phyloP scores from a whole-genome alignment of 2,113 vertebrate genomes.

The Zapornia atra region DNA sequence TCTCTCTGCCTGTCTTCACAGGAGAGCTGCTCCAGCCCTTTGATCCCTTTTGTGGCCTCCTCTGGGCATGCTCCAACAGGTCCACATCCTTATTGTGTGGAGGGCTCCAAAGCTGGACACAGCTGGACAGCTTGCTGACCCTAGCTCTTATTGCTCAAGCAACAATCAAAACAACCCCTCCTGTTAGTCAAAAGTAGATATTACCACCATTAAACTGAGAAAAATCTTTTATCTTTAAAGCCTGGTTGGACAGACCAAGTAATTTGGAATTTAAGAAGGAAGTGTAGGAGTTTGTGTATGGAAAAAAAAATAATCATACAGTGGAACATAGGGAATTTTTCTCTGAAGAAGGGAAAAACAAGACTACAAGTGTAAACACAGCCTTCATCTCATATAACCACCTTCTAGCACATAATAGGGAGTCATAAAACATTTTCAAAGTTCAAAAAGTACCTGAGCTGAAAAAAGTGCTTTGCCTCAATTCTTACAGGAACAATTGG shows the following conservation, averaged over 20 bases:
- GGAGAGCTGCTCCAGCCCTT: no score
- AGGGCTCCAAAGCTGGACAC: no score
- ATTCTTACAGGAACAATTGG: neutral
- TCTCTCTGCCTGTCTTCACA: no score
- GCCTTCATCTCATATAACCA: neutral
- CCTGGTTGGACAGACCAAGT: neutral
- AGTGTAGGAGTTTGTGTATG: neutral
- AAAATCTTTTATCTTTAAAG: neutral
- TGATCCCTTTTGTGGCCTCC: no score
- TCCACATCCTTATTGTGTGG: no score
- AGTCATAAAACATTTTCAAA: neutral
- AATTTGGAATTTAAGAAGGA: neutral
- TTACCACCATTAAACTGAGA: neutral
- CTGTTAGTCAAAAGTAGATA: neutral
- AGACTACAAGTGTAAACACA: neutral
- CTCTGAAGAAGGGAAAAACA: neutral
- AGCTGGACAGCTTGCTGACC: neutral
- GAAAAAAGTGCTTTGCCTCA: slow-evolving; percentile 14
- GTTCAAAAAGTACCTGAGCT: neutral
- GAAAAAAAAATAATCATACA: neutral
- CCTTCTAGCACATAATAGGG: neutral
- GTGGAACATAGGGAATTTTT: neutral
- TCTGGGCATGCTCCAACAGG: no score
- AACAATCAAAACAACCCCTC: neutral
- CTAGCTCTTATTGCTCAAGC: neutral